phyloP scores from a whole-genome alignment of 1,140 invertebrate genomes.

The Camponotus floridanus region DNA sequence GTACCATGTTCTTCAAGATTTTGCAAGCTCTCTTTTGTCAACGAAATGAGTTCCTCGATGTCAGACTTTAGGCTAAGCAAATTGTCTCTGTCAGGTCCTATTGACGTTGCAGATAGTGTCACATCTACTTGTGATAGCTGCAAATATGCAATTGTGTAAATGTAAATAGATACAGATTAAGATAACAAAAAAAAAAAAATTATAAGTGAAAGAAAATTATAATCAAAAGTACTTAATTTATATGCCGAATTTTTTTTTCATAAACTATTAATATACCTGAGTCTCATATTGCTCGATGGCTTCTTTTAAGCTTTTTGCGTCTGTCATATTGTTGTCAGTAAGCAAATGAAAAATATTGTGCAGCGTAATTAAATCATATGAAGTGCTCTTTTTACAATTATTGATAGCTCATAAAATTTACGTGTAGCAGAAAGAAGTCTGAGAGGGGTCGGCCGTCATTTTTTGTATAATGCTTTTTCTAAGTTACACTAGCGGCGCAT shows the following conservation, averaged over 20 bases:
- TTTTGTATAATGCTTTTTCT: no score
- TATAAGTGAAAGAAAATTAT: no score
- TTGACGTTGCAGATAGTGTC: conserved; percentile 85
- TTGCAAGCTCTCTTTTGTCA: conserved; percentile 88
- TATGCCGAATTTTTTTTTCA: neutral
- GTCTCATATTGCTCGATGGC: conserved; percentile 86
- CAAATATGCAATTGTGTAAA: conserved; percentile 46
- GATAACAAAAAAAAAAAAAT: no score
- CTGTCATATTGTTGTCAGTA: conserved; percentile 68
- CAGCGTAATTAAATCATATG: neutral
- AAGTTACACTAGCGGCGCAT: no score
- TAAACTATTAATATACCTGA: conserved; percentile 81
- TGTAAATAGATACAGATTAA: conserved; percentile 24
- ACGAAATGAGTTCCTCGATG: conserved; percentile 88
- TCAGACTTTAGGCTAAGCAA: conserved; percentile 88
- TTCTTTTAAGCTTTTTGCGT: conserved; percentile 78
- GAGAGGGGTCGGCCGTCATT: no score
- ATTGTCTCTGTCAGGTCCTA: conserved; percentile 87
- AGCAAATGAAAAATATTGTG: neutral
- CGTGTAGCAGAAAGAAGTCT: neutral
- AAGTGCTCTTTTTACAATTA: neutral
- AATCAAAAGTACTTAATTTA: no score
- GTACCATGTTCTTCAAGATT: conserved; percentile 74
- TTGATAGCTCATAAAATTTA: neutral
- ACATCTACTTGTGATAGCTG: conserved; percentile 88